These are phyloP conservation scores for Oreocharis arfaki DNA, from an alignment of 2,113 vertebrate genomes.

Conservation along the genomic window DNA sequence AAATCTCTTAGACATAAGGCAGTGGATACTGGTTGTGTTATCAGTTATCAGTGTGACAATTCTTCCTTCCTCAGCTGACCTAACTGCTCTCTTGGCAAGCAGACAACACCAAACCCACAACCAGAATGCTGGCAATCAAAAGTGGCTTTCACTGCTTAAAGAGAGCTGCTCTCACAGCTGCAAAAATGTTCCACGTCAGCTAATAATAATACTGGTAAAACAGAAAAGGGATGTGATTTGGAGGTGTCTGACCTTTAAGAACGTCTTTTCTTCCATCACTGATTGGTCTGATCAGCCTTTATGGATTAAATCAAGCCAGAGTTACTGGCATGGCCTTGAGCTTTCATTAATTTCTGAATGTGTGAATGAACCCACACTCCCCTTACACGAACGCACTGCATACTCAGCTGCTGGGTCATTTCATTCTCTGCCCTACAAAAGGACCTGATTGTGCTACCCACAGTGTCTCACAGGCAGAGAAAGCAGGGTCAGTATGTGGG, in stretches of 20 bases:
- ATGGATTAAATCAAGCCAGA: not conserved
- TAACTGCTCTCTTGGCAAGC: not conserved
- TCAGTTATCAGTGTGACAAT: not conserved
- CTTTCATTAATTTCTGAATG: not conserved
- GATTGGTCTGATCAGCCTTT: not conserved
- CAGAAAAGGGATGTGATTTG: not conserved
- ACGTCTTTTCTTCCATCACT: not conserved
- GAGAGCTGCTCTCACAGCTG: not conserved
- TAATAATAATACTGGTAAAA: not conserved
- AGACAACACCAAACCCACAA: not conserved
- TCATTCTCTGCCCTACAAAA: not conserved
- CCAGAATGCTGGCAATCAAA: not conserved
- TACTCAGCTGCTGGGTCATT: not conserved
- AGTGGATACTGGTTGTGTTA: not conserved
- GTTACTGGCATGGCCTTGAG: not conserved
- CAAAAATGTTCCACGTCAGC: not conserved
- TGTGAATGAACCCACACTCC: not conserved
- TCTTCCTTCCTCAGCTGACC: not conserved
- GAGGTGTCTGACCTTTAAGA: not conserved
- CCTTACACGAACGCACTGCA: fast-evolving
- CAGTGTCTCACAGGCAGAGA: not conserved
- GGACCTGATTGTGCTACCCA: too few relatives aligned
- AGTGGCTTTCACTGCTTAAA: not conserved
- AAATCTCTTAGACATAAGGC: not conserved
- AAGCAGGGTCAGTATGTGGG: not conserved